These are phyloP conservation scores for Calcarius lapponicus DNA, from an alignment of 2,797 vertebrate species.

Conservation along the genomic window DNA sequence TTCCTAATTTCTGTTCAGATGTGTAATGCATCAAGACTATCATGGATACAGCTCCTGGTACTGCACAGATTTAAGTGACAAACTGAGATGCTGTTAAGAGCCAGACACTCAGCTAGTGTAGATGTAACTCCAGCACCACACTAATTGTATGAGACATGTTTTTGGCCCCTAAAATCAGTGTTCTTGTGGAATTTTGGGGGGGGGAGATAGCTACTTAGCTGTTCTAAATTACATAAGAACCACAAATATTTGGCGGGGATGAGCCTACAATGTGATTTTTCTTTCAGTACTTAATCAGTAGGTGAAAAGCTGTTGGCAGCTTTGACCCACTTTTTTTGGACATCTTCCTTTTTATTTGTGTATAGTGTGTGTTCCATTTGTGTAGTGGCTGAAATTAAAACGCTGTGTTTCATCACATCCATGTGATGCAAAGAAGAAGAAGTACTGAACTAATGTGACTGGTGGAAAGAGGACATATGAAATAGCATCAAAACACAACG, in stretches of 20 bases:
- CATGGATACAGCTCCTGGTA: not conserved
- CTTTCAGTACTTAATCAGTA: not conserved
- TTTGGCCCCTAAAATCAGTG: not conserved
- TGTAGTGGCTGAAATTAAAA: not conserved
- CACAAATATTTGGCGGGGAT: not conserved
- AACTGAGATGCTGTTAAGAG: not conserved
- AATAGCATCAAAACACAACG: not conserved
- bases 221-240: not conserved
- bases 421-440: not conserved
- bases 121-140: not conserved
- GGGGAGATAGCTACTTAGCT: not conserved
- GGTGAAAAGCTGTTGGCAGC: slow-evolving; percentile 9
- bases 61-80: not conserved
- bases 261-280: not conserved
- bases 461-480: not conserved
- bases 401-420: not conserved
- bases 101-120: not conserved
- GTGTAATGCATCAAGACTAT: not conserved
- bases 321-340: not conserved
- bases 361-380: not conserved
- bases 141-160: not conserved
- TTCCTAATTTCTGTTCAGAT: not conserved
- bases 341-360: not conserved
- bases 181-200: not conserved
- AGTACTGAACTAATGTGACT: not conserved